Conservation (phyloP, 2,797 vertebrate species). For the Prunella strophiata region DNA sequence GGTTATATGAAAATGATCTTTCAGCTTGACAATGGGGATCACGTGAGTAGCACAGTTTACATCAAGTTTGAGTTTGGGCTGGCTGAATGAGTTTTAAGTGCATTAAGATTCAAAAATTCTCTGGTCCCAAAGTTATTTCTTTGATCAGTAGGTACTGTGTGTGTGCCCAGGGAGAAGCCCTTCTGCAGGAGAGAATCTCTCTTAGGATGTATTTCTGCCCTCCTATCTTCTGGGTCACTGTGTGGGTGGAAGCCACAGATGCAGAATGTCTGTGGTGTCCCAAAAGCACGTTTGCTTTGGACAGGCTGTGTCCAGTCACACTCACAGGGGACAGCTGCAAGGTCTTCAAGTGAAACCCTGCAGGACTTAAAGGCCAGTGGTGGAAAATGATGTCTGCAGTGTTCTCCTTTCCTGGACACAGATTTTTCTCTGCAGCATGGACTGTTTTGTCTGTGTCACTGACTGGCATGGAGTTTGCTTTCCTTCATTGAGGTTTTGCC, state of each 20-base stretch:
- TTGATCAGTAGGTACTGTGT: not conserved
- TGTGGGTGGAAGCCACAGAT: not conserved
- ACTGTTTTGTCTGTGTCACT: not conserved
- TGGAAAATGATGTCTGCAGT: not conserved
- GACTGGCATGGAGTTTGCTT: not conserved
- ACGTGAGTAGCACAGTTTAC: not conserved
- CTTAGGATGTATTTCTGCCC: not conserved
- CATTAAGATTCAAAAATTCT: not conserved
- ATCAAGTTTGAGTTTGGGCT: not conserved
- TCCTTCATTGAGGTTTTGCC: not conserved
- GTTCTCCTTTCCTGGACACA: not conserved
- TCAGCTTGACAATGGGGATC: not conserved
- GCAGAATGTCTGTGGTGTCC: not conserved
- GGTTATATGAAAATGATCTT: not conserved
- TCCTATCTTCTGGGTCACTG: not conserved
- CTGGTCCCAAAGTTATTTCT: not conserved
- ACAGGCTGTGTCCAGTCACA: not conserved
- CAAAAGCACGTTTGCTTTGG: not conserved
- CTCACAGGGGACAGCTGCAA: rapidly evolving
- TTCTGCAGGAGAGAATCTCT: not conserved
- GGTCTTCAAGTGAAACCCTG: not conserved
- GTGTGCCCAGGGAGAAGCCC: not conserved
- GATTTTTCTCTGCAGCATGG: not conserved
- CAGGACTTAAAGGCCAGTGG: not conserved
- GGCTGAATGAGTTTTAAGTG: not conserved